Evolutionary conservation across 2,113 vertebrate genomes (phyloP).

Genomic region (Brachypteracias leptosomus): DNA sequence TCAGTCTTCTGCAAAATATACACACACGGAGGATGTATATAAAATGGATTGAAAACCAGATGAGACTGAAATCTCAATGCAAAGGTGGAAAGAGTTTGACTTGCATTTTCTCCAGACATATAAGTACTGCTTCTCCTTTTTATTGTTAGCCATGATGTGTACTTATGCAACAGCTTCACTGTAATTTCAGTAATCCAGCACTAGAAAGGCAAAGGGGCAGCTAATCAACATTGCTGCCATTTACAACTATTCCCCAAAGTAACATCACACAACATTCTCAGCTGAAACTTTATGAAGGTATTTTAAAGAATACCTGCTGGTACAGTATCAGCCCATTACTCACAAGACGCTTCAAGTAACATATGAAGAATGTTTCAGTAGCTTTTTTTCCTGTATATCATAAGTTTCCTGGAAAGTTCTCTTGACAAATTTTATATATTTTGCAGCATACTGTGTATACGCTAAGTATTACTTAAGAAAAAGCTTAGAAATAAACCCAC

Average conservation of each 20-base stretch:
- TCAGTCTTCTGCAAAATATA: background rate
- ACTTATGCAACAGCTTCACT: background rate
- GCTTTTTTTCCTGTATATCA: background rate
- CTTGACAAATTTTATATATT: background rate
- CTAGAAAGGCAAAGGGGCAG: background rate
- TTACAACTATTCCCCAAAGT: background rate
- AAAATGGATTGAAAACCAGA: background rate
- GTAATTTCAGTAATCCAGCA: background rate
- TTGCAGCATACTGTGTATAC: background rate
- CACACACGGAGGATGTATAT: background rate
- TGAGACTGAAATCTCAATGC: background rate
- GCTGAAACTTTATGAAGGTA: background rate
- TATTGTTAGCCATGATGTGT: background rate
- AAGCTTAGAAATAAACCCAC: background rate
- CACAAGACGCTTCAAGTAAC: background rate
- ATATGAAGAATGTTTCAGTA: background rate
- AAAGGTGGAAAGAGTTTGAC: background rate
- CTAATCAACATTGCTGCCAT: background rate
- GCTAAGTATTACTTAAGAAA: background rate
- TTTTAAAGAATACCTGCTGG: background rate
- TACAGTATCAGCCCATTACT: background rate
- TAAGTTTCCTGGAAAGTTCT: background rate
- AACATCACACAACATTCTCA: background rate
- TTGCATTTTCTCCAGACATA: background rate
- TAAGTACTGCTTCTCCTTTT: background rate